Base-by-base conservation (phyloP, 92 coral and sea anemone species). In the Scolanthus callimorphus region DNA sequence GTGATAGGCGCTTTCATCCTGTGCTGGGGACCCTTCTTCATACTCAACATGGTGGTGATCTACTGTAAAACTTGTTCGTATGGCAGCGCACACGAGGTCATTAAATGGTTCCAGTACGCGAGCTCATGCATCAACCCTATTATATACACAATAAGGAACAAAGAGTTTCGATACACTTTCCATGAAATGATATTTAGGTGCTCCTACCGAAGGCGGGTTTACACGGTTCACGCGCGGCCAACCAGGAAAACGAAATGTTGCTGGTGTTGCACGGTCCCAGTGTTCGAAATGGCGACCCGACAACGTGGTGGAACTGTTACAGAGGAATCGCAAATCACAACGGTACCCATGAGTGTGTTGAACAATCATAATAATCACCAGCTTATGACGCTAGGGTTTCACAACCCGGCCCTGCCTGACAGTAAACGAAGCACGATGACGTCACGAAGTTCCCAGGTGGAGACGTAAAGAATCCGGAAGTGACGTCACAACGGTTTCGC, bases 11-110 rank as follows among this genome's bases (percentile, higher is more conserved):
- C 80, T 47, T 87, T 87, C 55, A 80, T 87, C 34, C 63, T 87
- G 27, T 87, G 96, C 77, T 87, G 96, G 96, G 96, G 86, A 19
- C 96, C 96, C 11, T 87, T 87, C 63, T 78, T 85, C 53, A 57
- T 67, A 11, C 31, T 79, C 24, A 83, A 65, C 69, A 55, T 87
- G 0, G 89, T 87, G 52, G 61, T 75, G 12, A 49, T 49, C 11
- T 82, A 78, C 22, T 87, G 96, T 21, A 10, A 53, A 6, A 28
- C 22, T 0, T 82, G 89, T 39, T 2, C 28, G 12, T 69, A 56
- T 29, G 46, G 46, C 0, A 59, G 17, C 1, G 69, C 79, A 4
- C 26, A 41, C 9, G 71, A 31, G 28, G 63, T 71, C 22, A 78
- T 87, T 38, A 87, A 87, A 46, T 85, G 88, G 76, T 62, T 87